Base-by-base conservation (phyloP, 2,113 vertebrate genomes). In the Forbesichthys agassizii region DNA sequence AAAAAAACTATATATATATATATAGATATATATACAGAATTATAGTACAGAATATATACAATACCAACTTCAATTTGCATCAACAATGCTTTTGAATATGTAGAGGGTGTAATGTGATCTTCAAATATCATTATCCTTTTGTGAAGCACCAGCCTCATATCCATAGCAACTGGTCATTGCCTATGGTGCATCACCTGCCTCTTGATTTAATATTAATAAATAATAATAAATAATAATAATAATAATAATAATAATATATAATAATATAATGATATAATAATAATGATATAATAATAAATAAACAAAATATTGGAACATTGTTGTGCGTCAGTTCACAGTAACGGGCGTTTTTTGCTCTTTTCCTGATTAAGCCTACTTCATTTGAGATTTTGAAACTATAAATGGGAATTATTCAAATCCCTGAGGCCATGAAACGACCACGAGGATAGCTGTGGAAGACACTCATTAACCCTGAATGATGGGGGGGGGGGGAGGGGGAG, bases 371-470 rank as follows among this genome's bases (percentile, higher is more conserved):
- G 85, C 86, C 88, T 67, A 81, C 84, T 83, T 88, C 84, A 85
- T 90, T 88, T 82, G 82, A 89, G 85, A 88, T 84, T 91, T 88
- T 73, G 57, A 88, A 85, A 88, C 87, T 89, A 90, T 90, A 88
- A 90, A 89, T 89, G 82, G 88, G 90, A 89, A 89, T 91, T 91
- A 91, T 91, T 88, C 82, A 91, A 89, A 91, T 89, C 89, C 87
- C 87, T 2, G 79, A 88, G 89, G 89, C 5, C 89, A 90, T 90
- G 84, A 91, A 90, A 87, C 84, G 66, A 82, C 83, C 76, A 78
- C 77, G 86, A 86, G 83, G 79, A 89, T 42, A 76, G 55, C 85
- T 74, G 71, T 77, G 82, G 86, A 89, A 90, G 86, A 87, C 83
- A 80, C 85, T 91, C 86, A 90, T 91, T 90, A 91, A 91, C 88